Base-by-base conservation (phyloP, 2,113 vertebrate species). In the Chelonoidis abingdonii region DNA sequence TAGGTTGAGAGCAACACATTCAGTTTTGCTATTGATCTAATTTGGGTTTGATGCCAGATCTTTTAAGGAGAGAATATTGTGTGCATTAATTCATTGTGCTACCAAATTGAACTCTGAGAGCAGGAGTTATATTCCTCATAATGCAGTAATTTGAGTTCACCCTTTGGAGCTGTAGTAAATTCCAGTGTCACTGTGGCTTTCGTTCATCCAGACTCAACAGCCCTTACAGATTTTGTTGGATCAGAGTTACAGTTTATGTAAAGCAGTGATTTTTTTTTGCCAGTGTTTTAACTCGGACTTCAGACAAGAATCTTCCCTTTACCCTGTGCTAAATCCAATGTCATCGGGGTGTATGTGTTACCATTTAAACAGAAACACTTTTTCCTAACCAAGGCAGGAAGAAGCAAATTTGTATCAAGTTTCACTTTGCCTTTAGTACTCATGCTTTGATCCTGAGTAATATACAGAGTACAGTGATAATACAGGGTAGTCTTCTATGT, bases 201-300 rank as follows among this genome's bases (percentile, higher is more conserved):
- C 95, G 90, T 94, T 94, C 95, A 91, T 95, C 38, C 0, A 93
- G 96, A 84, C 95, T 97, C 97, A 96, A 78, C 97, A 96, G 94
- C 90, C 96, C 97, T 97, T 97, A 96, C 95, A 80, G 96, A 96
- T 97, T 97, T 85, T 97, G 49, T 97, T 97, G 97, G 96, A 97
- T 19, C 90, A 16, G 84, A 97, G 92, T 96, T 97, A 56, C 97
- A 97, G 96, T 82, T 86, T 86, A 93, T 11, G 0, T 59, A 96
- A 97, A 81, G 93, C 96, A 95, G 93, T 97, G 94, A 97, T 97
- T 96, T 97, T 59, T 59, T 59, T 88, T 94, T 97, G 97, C 97
- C 97, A 97, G 95, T 92, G 95, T 96, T 91, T 97, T 89, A 95
- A 88, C 92, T 88, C 19, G 2, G 93, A 29, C 89, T 93, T 95